Base-by-base conservation (phyloP, 1,140 invertebrate genomes). In the Pygmarrhopalites habei region DNA sequence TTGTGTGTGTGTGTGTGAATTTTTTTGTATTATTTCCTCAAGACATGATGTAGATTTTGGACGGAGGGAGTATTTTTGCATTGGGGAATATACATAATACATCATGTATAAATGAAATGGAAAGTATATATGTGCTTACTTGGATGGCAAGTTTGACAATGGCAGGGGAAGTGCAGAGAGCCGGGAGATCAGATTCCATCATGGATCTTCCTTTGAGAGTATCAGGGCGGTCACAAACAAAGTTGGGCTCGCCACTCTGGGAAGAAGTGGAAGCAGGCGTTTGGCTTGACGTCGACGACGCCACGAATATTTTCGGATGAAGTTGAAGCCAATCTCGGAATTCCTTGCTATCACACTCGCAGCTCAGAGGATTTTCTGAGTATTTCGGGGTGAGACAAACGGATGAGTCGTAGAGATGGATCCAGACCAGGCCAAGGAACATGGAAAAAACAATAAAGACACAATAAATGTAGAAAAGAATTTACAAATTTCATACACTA, bases 121-220 rank as follows among this genome's bases (percentile, higher is more conserved):
- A 47, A 47, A n/a, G n/a, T n/a, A n/a, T n/a, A n/a, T n/a, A n/a
- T n/a, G n/a, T 19, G 44, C 55, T 62, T 53, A 71, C 69, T 58
- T 71, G 64, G 29, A 71, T 71, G 19, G 66, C 69, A 12, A 71
- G 64, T 62, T 71, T 71, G 28, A 68, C 60, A 56, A 71, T 71
- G 41, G 66, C 69, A 17, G 69, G 69, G 17, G 66, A 62, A 15
- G 66, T 62, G 61, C 69, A 71, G 30, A 67, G 46, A 21, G 61
- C 52, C 29, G 63, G 63, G 7, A 71, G 47, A 62, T 71, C 69
- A 21, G 64, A 56, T 58, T 68, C 64, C 58, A 71, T 62, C 60
- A 71, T 67, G 3, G 53, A 47, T 30, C 62, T 53, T n/a, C 69
- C 69, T 46, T 62, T 57, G 12, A 66, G 41, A 23, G 58, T 60